Conservation (phyloP, 2,888 invertebrate genomes). For the Argynnis bischoffii region DNA sequence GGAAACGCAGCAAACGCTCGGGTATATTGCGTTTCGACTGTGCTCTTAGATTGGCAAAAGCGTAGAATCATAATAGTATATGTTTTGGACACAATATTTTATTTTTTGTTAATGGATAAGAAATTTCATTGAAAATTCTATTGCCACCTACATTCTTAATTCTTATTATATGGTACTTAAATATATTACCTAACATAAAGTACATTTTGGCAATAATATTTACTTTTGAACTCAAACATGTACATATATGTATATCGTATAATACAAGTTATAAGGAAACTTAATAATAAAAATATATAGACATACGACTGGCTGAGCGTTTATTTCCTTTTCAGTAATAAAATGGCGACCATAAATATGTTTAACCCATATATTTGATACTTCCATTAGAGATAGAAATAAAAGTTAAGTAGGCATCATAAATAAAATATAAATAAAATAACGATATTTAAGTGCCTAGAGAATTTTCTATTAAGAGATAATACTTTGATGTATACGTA, state of each 20-base stretch:
- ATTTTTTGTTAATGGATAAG: too few species aligned
- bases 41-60: conserved; percentile 18
- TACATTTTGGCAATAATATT: background rate
- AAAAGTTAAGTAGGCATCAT: conserved; percentile 33
- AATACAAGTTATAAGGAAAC: conserved; percentile 6
- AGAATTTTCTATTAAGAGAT: conserved; percentile 2
- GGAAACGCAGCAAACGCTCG: conserved; percentile 34
- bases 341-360: conserved; percentile 43
- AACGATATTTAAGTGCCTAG: background rate
- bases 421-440: conserved; percentile 19
- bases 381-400: conserved; percentile 40
- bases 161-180: too few species aligned
- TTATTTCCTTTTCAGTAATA: conserved; percentile 42
- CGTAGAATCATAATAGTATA: conserved; percentile 5
- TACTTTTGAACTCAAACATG: background rate
- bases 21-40: conserved; percentile 28
- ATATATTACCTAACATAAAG: too few species aligned
- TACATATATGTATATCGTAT: background rate
- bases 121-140: too few species aligned
- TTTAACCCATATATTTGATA: conserved; percentile 40
- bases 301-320: conserved; percentile 35
- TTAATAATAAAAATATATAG: conserved; percentile 40
- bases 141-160: background rate
- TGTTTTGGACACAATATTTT: background rate
- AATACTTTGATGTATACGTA: background rate